A percentile compares a stretch with the other conserved stretches of the same genome.
phyloP scores from a whole-genome alignment of 2,888 invertebrate genomes.

The Tachystola acroxantha region DNA sequence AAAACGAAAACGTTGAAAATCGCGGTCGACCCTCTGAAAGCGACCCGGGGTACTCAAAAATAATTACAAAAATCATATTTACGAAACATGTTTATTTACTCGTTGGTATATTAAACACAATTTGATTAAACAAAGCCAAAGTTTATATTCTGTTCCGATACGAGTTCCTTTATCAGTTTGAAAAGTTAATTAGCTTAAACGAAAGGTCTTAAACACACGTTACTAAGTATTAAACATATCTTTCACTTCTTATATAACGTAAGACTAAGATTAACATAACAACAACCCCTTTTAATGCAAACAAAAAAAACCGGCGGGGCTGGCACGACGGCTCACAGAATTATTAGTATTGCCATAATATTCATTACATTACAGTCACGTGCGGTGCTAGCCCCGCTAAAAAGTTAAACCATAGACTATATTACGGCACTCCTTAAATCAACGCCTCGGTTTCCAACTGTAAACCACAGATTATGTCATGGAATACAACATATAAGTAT shows the following conservation, averaged over 20 bases:
- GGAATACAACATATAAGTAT: constrained; percentile 35
- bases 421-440: constrained; percentile 15
- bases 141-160: constrained; percentile 53
- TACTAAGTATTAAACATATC: constrained; percentile 58
- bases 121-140: constrained; percentile 72
- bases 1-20: too few species aligned
- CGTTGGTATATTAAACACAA: constrained; percentile 75
- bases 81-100: constrained; percentile 76
- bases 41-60: constrained; percentile 64
- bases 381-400: constrained; percentile 7
- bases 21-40: constrained; percentile 62
- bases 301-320: constrained; percentile 41
- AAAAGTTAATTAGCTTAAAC: constrained; percentile 61
- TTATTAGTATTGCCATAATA: constrained; percentile 5
- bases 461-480: constrained; percentile 17
- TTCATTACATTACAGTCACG: constrained; percentile 3
- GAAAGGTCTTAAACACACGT: constrained; percentile 60
- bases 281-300: constrained; percentile 64
- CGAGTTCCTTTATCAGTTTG: constrained; percentile 59
- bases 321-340: constrained; percentile 17
- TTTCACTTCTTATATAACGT: constrained; percentile 64
- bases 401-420: constrained; percentile 15
- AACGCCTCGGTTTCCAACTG: constrained; percentile 5
- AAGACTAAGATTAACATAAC: constrained; percentile 70
- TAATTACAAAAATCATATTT: constrained; percentile 77